Conservation (phyloP, 2,113 vertebrate genomes). For the Psilopsiagon aurifrons region DNA sequence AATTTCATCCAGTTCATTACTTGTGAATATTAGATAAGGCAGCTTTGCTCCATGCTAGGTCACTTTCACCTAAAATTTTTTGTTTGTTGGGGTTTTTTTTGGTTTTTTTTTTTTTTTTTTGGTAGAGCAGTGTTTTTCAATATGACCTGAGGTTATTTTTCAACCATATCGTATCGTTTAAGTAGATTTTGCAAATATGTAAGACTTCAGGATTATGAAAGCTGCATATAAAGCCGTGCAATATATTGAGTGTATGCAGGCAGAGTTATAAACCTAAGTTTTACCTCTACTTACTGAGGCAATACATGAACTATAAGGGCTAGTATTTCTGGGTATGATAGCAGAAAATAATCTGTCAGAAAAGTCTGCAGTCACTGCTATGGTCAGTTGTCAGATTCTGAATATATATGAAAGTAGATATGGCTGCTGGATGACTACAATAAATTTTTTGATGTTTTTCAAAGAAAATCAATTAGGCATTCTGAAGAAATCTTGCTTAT, state of each 20-base stretch:
- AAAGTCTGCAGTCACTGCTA: background rate
- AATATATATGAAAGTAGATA: background rate
- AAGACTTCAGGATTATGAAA: background rate
- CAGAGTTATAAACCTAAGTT: background rate
- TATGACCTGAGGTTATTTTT: background rate
- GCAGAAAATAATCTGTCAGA: background rate
- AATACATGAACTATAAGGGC: background rate
- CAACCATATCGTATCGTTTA: background rate
- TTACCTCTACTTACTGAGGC: background rate
- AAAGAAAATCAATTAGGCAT: background rate
- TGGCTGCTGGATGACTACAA: background rate
- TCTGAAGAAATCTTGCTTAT: background rate
- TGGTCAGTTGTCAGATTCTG: background rate
- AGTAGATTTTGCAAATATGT: background rate
- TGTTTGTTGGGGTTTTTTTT: no score
- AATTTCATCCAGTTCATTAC: background rate
- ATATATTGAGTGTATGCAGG: background rate
- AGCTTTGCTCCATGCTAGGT: background rate
- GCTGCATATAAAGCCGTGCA: background rate
- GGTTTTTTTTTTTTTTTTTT: background rate
- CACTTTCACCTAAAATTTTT: background rate
- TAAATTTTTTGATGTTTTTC: background rate
- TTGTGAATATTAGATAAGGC: background rate
- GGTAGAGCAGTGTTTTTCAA: background rate
- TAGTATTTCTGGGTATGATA: background rate